Evolutionary conservation across 2,888 invertebrate genomes (phyloP).

Genomic region (Perizoma flavofasciatum): DNA sequence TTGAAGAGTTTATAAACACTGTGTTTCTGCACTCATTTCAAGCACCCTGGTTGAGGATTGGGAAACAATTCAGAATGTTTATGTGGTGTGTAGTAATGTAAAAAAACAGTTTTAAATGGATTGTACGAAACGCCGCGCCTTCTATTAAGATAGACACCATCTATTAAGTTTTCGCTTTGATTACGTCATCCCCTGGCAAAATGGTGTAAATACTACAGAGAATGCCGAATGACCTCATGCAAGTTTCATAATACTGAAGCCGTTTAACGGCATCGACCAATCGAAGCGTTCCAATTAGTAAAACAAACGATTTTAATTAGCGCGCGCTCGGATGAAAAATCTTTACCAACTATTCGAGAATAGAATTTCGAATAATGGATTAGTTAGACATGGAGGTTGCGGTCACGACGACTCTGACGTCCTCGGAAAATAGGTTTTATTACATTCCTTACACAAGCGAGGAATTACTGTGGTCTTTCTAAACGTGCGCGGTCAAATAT

Average conservation of each 20-base stretch:
- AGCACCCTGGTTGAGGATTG: not conserved
- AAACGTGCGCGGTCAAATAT: conserved; percentile 65
- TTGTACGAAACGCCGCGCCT: conserved; percentile 4
- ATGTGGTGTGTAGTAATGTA: conserved; percentile 11
- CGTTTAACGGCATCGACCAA: conserved; percentile 21
- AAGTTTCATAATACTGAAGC: conserved; percentile 21
- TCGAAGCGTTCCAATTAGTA: conserved; percentile 29
- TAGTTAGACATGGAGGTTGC: conserved; percentile 38
- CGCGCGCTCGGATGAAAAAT: conserved; percentile 29
- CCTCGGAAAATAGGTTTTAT: conserved; percentile 67
- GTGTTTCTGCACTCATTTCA: conserved; percentile 2
- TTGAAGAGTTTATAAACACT: conserved; percentile 45
- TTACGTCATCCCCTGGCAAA: conserved; percentile 12
- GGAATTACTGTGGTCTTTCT: conserved; percentile 49
- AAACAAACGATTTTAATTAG: conserved; percentile 35
- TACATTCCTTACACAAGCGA: conserved; percentile 64
- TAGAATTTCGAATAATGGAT: conserved; percentile 35
- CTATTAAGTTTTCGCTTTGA: conserved; percentile 12
- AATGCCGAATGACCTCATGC: conserved; percentile 18
- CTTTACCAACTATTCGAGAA: conserved; percentile 26
- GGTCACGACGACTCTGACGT: conserved; percentile 53
- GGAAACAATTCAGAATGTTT: not conserved
- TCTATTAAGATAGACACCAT: conserved; percentile 8
- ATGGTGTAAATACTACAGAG: conserved; percentile 10
- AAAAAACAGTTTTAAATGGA: not conserved